A percentile compares a stretch with the other conserved stretches of the same genome.
phyloP scores from a whole-genome alignment of 2,888 invertebrate species.

The Noctuana brunneofusca region DNA sequence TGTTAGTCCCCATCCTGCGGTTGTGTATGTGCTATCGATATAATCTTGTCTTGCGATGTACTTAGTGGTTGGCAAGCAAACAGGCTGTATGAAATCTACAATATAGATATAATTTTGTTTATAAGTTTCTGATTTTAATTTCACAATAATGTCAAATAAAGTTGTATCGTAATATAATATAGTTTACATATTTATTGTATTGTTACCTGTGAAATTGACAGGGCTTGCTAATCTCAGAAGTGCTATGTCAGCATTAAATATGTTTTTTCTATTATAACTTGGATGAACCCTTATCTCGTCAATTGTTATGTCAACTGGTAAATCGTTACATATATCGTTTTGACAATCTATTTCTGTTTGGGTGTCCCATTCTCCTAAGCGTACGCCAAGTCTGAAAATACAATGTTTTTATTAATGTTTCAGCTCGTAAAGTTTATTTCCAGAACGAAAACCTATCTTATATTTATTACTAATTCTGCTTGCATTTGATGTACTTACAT shows the following conservation, averaged over 20 bases:
- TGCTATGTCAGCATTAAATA: conserved; percentile 72
- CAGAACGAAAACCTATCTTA: not conserved
- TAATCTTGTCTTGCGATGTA: conserved; percentile 57
- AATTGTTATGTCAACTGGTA: conserved; percentile 46
- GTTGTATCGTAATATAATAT: not conserved
- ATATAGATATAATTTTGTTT: conserved; percentile 2
- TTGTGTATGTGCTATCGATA: conserved; percentile 65
- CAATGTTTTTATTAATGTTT: not conserved
- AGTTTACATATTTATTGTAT: not conserved
- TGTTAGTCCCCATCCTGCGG: conserved; percentile 88
- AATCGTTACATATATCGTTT: conserved; percentile 49
- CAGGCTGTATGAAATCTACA: conserved; percentile 62
- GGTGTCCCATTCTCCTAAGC: conserved; percentile 84
- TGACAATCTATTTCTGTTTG: conserved; percentile 55
- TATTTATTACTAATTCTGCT: too few relatives aligned
- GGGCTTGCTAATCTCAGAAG: conserved; percentile 72
- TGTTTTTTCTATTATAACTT: conserved; percentile 60
- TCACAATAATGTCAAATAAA: not conserved
- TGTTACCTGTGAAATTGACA: conserved; percentile 72
- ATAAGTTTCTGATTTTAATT: not conserved
- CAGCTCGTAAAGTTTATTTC: not conserved
- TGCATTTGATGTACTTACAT: conserved; percentile 20
- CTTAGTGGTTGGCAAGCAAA: conserved; percentile 68
- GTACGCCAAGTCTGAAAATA: conserved; percentile 76
- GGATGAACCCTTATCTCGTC: conserved; percentile 74